Conservation (phyloP, 2,797 vertebrate species). For the Masticophis lateralis region DNA sequence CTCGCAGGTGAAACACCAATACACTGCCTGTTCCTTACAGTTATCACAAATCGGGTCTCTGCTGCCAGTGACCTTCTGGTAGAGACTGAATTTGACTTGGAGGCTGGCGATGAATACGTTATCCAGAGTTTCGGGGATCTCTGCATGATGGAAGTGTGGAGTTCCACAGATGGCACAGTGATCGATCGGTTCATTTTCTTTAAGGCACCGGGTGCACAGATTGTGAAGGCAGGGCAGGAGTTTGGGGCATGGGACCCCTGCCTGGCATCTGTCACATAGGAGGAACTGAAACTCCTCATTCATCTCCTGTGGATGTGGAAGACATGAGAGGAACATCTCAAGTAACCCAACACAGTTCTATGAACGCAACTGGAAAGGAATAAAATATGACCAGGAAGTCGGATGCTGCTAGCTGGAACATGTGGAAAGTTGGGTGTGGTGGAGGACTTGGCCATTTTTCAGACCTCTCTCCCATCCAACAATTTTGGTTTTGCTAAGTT, state of each 20-base stretch:
- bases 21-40: constrained; percentile 23
- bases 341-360: background rate
- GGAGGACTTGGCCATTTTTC: background rate
- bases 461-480: background rate
- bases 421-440: background rate
- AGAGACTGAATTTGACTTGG: constrained; percentile 45
- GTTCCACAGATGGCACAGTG: constrained; percentile 55
- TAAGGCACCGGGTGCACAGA: constrained; percentile 58
- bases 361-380: background rate
- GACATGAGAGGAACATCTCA: background rate
- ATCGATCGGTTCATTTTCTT: rapidly evolving
- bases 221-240: constrained; percentile 70
- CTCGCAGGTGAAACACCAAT: constrained; percentile 62
- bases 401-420: background rate
- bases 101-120: constrained; percentile 67
- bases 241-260: constrained; percentile 58
- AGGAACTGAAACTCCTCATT: constrained; percentile 66
- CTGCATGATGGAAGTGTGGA: rapidly evolving
- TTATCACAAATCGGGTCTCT: constrained; percentile 34
- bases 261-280: constrained; percentile 57
- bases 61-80: constrained; percentile 14
- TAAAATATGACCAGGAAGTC: background rate
- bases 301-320: background rate
- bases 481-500: background rate
- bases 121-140: background rate